These are phyloP conservation scores for Tenrec ecaudatus DNA, from an alignment of 2,113 vertebrate species.

Conservation along the genomic window DNA sequence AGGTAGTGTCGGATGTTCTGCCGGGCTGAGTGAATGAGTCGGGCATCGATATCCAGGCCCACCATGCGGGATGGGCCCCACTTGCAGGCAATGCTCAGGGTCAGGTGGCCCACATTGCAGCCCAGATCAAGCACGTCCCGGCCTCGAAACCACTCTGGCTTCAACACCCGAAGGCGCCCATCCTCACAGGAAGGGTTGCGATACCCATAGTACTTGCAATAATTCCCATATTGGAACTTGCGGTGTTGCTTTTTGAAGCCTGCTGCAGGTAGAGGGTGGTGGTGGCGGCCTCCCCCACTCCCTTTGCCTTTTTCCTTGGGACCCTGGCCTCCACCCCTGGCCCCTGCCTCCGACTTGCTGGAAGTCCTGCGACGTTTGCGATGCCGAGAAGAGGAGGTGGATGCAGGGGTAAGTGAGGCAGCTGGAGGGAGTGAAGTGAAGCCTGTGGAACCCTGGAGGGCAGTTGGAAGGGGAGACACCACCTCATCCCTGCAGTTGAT, in stretches of 20 bases:
- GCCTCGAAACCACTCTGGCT: slow-evolving; percentile 92
- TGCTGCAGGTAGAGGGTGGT: slow-evolving; percentile 69
- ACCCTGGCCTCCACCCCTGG: slow-evolving; percentile 72
- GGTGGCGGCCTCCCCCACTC: slow-evolving; percentile 66
- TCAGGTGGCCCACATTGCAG: slow-evolving; percentile 93
- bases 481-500: slow-evolving; percentile 94
- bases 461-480: slow-evolving; percentile 88
- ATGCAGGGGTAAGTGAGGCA: slow-evolving; percentile 74
- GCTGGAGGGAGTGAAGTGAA: slow-evolving; percentile 69
- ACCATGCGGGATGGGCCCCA: slow-evolving; percentile 90
- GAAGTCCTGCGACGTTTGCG: slow-evolving; percentile 90
- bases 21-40: slow-evolving; percentile 89
- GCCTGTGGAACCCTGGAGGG: slow-evolving; percentile 83
- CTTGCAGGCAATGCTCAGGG: slow-evolving; percentile 89
- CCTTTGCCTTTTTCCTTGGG: slow-evolving; percentile 68
- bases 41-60: slow-evolving; percentile 92
- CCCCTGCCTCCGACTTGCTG: slow-evolving; percentile 83
- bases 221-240: slow-evolving; percentile 93
- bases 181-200: slow-evolving; percentile 88
- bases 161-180: slow-evolving; percentile 87
- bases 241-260: slow-evolving; percentile 78
- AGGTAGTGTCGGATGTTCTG: slow-evolving; percentile 94
- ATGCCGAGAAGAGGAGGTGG: slow-evolving; percentile 81
- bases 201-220: slow-evolving; percentile 93
- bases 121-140: slow-evolving; percentile 92